Evolutionary conservation across 2,797 vertebrate genomes (phyloP), one percentile per base, ranked within the genome.

Genomic region (Acipenser oxyrinchus): DNA sequence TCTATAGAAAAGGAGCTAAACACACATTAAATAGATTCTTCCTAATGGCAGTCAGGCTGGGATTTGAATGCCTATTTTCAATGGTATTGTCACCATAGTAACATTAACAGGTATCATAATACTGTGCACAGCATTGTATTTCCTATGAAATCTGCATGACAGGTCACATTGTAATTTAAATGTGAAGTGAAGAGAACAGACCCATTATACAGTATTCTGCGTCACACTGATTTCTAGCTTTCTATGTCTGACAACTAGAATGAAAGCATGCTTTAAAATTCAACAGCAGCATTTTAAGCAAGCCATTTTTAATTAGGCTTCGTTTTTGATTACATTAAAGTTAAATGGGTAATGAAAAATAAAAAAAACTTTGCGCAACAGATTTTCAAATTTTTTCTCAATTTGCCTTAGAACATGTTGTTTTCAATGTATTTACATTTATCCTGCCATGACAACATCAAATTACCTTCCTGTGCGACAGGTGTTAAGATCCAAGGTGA

Each of bases 61-160:
- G 37, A 37, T 37, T 37, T 37, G 37, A 37, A 37, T 37, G 37
- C 37, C 37, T 13, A 58, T 58, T 11, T 58, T n/a, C 12, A 51
- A 51, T 18, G 18, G 18, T 18, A 18, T 49, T 10, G 64, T 65
- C 53, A 58, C 68, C 59, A 70, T 58, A 49, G 65, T 11, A 63
- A 67, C 66, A 48, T 15, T 66, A 51, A 67, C 59, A 15, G 58
- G 59, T 10, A 23, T 18, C 49, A 66, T 61, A 61, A 61, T 67
- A 60, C 58, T 37, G 15, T 18, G 11, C 9, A 51, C 66, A 67
- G 58, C 65, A 50, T 49, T 49, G 37, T 13, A 4, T 60, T n/a
- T 48, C 18, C 55, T 66, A 11, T 48, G 49, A 67, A 57, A 23
- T 37, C 57, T 51, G 66, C 58, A 60, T 59, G 65, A 60, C 12